Base-by-base conservation (phyloP, 2,113 vertebrate genomes). In the Isurus oxyrinchus region DNA sequence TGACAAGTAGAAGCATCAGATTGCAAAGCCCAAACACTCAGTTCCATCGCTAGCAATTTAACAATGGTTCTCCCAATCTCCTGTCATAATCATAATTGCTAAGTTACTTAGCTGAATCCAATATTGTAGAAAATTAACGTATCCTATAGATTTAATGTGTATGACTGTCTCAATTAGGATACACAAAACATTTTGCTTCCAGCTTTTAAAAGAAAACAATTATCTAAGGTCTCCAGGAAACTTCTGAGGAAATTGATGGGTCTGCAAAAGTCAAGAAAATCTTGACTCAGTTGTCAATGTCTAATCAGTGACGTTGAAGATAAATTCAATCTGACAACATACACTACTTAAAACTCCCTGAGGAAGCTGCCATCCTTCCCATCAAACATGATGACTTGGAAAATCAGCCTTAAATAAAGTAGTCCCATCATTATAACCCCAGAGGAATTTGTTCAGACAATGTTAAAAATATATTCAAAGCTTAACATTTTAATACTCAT, bases 231-330 rank as follows among this genome's bases (percentile, higher is more conserved):
- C 55, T 59, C 14, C 55, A 91, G 55, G 27, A 91, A 91, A 91
- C 10, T 35, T 35, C 57, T 23, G 11, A 59, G 27, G 88, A 91
- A 91, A 59, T 91, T 91, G 88, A 91, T n/a, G 88, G 53, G 31
- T 59, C 88, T 91, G 31, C 53, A 59, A 25, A 31, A 35, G 55
- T 91, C 55, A 91, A 91, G 88, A 91, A 59, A 59, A 31, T 91
- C 88, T 55, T 91, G 88, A 91, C 88, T 91, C 88, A 55, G 55
- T 91, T 91, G 88, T 35, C 88, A 91, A 59, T 91, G 88, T 59
- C 88, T 91, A 91, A 91, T 91, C 88, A 91, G 27, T 91, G 88
- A 59, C 27, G 59, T n/a, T 91, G 88, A 91, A 91, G 57, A 55
- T 91, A n/a, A 91, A 91, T 91, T 91, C 27, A 91, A 91, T 59